phyloP scores from a whole-genome alignment of 2,888 invertebrate species.

The Monopis laevigella region DNA sequence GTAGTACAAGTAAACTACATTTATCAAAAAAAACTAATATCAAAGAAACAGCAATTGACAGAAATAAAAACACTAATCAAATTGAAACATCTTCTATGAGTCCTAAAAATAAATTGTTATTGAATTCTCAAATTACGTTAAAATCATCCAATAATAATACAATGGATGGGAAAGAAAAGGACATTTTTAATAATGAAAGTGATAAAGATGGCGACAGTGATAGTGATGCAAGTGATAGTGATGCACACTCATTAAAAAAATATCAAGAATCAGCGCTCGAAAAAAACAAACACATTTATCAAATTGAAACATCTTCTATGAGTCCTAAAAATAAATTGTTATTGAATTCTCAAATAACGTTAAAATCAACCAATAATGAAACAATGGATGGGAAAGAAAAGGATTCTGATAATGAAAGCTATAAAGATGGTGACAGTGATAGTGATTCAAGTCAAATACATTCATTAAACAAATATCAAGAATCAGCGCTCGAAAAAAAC shows the following conservation, averaged over 20 bases:
- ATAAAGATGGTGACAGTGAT: constrained; percentile 12
- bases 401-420: no score
- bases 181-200: no score
- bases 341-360: constrained; percentile 14
- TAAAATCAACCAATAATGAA: constrained; percentile 15
- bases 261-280: no score
- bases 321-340: not conserved
- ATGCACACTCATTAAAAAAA: no score
- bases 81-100: no score
- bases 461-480: no score
- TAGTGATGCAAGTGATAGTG: not conserved
- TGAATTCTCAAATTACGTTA: constrained; percentile 15
- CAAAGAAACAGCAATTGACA: no score
- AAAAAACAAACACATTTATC: no score
- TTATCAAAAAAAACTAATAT: no score
- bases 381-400: constrained; percentile 4
- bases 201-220: constrained; percentile 12
- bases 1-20: not conserved
- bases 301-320: no score
- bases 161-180: constrained; percentile 4
- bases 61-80: no score
- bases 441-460: not conserved
- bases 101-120: not conserved
- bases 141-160: constrained; percentile 15
- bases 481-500: no score